These are phyloP conservation scores for Drosophila prostipennis DNA, from an alignment of 2,888 invertebrate genomes.

Conservation along the genomic window DNA sequence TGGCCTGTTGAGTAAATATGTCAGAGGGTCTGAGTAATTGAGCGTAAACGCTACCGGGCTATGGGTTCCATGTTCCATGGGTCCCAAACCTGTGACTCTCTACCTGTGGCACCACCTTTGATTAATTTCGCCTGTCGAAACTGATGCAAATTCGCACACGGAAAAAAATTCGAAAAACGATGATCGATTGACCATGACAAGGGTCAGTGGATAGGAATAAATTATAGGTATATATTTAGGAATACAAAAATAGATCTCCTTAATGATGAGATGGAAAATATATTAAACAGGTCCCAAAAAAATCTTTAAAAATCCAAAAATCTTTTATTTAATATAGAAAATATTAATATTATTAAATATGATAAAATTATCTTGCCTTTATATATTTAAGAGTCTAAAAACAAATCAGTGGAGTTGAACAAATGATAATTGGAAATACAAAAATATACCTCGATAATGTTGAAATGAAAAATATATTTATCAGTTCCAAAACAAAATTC, in stretches of 20 bases:
- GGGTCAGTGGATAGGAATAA: not conserved
- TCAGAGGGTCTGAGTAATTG: conserved; percentile 69
- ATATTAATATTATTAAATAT: not conserved
- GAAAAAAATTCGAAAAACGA: not conserved
- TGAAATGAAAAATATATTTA: too few species aligned
- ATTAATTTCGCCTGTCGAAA: conserved; percentile 72
- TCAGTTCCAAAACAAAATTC: not conserved
- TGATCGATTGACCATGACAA: conserved; percentile 9
- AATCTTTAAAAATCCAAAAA: not conserved
- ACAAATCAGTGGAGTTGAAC: too few species aligned
- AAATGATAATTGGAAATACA: too few species aligned
- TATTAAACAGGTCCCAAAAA: not conserved
- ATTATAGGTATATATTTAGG: not conserved
- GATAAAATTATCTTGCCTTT: too few species aligned
- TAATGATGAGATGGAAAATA: not conserved
- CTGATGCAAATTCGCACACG: conserved; percentile 62
- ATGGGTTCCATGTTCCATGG: conserved; percentile 1
- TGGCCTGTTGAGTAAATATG: conserved; percentile 77
- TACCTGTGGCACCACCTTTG: conserved; percentile 47
- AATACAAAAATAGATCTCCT: not conserved
- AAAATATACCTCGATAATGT: too few species aligned
- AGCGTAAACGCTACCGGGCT: conserved; percentile 65
- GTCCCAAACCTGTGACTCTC: conserved; percentile 10
- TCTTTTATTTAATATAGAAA: not conserved
- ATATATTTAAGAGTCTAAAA: too few species aligned